Percentiles rank a stretch among this genome's conserved stretches.
These are phyloP conservation scores for Egretta garzetta DNA, from an alignment of 2,113 vertebrate species.

Conservation along the genomic window DNA sequence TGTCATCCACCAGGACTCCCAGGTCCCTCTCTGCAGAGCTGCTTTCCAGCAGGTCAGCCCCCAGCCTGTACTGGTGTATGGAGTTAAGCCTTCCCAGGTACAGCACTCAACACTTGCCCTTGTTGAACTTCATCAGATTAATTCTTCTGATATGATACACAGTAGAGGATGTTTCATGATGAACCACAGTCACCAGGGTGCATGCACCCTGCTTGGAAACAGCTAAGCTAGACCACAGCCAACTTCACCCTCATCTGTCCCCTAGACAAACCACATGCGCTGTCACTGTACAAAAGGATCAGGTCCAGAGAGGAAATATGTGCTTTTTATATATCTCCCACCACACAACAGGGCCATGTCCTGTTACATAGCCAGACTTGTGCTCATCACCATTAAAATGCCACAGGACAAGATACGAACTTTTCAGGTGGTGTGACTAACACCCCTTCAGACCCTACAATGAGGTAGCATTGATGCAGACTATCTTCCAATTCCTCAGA, in stretches of 20 bases:
- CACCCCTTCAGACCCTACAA: accelerated
- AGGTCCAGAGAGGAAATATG: background rate
- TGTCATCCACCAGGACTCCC: no score
- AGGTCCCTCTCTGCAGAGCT: no score
- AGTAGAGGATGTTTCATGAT: background rate
- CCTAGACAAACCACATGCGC: background rate
- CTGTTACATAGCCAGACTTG: background rate
- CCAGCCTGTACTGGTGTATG: no score
- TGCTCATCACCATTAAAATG: background rate
- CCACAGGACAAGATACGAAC: background rate
- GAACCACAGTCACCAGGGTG: background rate
- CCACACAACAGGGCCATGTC: background rate
- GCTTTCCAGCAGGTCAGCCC: no score
- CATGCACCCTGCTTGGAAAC: background rate
- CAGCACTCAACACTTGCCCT: no score
- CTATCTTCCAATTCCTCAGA: background rate
- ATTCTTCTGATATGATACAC: background rate
- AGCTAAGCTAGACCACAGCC: background rate
- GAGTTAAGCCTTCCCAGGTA: no score
- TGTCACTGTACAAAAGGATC: background rate
- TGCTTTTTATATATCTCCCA: background rate
- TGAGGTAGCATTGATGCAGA: background rate
- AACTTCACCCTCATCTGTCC: background rate
- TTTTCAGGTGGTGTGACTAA: background rate
- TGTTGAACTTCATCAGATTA: no score